Percentiles rank a stretch among this genome's conserved stretches.
These are phyloP conservation scores for Euwallacea similis DNA, from an alignment of 1,140 invertebrate genomes.

Conservation along the genomic window DNA sequence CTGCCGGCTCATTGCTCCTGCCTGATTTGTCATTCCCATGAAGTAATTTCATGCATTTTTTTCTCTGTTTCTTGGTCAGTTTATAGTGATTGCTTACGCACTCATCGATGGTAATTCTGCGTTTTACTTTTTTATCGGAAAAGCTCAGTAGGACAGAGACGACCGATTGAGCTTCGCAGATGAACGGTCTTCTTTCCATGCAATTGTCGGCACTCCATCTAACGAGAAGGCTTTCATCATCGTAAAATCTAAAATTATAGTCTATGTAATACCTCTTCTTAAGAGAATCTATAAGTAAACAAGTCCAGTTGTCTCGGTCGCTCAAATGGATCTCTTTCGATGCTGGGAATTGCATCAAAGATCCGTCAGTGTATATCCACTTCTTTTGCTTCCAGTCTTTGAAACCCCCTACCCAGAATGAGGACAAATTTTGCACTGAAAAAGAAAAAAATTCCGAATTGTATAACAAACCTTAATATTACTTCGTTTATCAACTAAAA, in stretches of 20 bases:
- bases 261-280: conserved; percentile 18
- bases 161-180: conserved; percentile 23
- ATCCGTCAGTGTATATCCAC: conserved; percentile 34
- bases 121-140: conserved; percentile 20
- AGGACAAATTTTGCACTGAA: conserved; percentile 5
- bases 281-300: conserved; percentile 21
- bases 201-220: conserved; percentile 34
- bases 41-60: conserved; percentile 24
- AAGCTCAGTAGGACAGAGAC: conserved; percentile 16
- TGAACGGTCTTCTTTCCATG: conserved; percentile 23
- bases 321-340: conserved; percentile 12
- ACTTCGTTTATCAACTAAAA: too few species aligned
- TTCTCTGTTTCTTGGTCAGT: conserved; percentile 25
- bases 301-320: conserved; percentile 28
- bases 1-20: conserved; percentile 19
- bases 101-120: conserved; percentile 23
- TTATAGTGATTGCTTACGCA: conserved; percentile 13
- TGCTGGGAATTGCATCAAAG: conserved; percentile 12
- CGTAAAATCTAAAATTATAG: too few species aligned
- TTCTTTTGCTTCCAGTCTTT: conserved; percentile 36
- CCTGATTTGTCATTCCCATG: background rate
- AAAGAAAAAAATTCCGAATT: background rate
- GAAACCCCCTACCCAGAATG: conserved; percentile 31
- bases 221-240: too few species aligned
- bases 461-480: too few species aligned